Conservation (phyloP, 1,140 invertebrate species). For the Telenomus remus region DNA sequence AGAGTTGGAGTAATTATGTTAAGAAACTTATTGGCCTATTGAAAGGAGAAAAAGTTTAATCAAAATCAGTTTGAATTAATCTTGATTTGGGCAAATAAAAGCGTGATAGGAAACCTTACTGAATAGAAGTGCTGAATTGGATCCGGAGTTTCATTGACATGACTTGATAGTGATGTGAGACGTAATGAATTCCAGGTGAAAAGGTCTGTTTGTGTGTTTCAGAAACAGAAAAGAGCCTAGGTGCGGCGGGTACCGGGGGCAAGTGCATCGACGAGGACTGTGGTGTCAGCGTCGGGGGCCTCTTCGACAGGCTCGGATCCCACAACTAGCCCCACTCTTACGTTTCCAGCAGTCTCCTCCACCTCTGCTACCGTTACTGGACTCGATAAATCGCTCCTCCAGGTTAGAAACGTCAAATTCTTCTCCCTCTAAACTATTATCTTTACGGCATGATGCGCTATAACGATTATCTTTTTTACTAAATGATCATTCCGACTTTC, state of each 20-base stretch:
- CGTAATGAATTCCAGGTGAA: slow-evolving; percentile 10
- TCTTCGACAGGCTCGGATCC: slow-evolving; percentile 64
- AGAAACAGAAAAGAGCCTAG: slow-evolving; percentile 66
- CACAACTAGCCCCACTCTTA: slow-evolving; percentile 55
- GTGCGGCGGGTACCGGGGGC: slow-evolving; percentile 60
- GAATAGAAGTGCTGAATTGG: not conserved
- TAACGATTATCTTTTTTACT: not conserved
- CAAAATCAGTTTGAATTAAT: not conserved
- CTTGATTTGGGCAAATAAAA: slow-evolving; percentile 2
- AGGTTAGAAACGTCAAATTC: slow-evolving; percentile 70
- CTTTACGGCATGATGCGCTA: not conserved
- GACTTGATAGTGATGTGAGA: not conserved
- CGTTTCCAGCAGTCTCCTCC: slow-evolving; percentile 40
- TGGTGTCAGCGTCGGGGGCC: slow-evolving; percentile 60
- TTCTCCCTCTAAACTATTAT: slow-evolving; percentile 3
- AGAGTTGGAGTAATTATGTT: no score
- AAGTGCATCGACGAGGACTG: slow-evolving; percentile 62
- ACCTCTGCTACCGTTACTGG: slow-evolving; percentile 75
- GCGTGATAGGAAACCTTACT: not conserved
- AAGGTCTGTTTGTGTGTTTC: slow-evolving; percentile 57
- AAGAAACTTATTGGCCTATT: no score
- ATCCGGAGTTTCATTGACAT: not conserved
- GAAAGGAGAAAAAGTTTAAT: no score
- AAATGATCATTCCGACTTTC: no score
- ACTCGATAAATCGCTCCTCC: slow-evolving; percentile 80